phyloP scores from a whole-genome alignment of 2,113 vertebrate species.

The Sinosuthora webbiana region DNA sequence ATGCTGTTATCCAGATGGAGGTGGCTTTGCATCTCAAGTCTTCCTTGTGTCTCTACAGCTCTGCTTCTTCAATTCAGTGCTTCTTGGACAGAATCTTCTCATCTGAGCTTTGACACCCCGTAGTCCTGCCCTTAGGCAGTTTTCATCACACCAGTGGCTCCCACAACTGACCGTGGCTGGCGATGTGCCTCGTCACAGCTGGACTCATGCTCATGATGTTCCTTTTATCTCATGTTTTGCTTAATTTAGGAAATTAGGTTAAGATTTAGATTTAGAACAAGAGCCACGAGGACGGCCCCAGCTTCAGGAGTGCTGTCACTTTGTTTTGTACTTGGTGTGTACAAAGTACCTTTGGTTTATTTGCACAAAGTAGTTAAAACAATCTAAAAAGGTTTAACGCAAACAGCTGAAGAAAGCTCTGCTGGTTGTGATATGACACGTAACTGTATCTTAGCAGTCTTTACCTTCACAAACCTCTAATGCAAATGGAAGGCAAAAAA shows the following conservation, averaged over 20 bases:
- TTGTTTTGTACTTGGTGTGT: neutral
- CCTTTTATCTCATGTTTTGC: neutral
- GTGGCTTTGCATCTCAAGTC: neutral
- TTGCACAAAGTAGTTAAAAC: neutral
- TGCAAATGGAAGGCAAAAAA: neutral
- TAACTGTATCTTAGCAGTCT: neutral
- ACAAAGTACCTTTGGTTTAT: neutral
- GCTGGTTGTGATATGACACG: neutral
- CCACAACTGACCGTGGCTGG: neutral
- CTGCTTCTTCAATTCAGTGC: neutral
- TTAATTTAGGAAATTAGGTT: neutral
- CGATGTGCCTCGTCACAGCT: fast-evolving
- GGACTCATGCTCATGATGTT: neutral
- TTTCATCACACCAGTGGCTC: neutral
- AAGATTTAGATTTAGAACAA: neutral
- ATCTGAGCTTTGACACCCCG: neutral
- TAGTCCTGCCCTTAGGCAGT: neutral
- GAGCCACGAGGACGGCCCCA: neutral
- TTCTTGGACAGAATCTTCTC: neutral
- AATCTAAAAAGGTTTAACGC: neutral
- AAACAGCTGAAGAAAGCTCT: neutral
- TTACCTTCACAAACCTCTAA: neutral
- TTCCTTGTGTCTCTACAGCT: neutral
- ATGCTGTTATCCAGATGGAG: neutral
- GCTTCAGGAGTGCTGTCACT: neutral